Conservation (phyloP, 2,797 vertebrate species). For the Falco columbarius region DNA sequence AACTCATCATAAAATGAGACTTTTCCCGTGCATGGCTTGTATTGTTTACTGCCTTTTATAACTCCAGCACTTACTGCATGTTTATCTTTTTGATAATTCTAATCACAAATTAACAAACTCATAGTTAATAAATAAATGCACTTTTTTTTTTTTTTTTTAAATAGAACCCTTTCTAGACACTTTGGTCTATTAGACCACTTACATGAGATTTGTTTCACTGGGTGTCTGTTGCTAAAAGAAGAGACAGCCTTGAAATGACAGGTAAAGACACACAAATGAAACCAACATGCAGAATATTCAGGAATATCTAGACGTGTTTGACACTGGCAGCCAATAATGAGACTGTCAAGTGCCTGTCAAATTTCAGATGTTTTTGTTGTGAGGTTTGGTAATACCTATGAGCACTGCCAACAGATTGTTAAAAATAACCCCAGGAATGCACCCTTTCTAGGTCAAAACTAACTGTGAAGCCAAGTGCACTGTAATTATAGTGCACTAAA, state of each 20-base stretch:
- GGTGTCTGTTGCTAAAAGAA: background rate
- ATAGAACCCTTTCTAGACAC: background rate
- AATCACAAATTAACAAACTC: background rate
- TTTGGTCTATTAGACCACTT: background rate
- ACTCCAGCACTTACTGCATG: background rate
- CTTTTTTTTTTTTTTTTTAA: background rate
- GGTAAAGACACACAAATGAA: background rate
- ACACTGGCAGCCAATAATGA: background rate
- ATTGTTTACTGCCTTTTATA: background rate
- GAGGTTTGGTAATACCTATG: background rate
- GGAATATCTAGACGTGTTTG: background rate
- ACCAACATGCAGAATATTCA: background rate
- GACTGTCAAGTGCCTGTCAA: background rate
- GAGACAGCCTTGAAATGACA: background rate
- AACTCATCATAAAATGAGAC: background rate
- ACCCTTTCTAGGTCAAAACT: constrained; percentile 58
- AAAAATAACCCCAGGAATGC: constrained; percentile 56
- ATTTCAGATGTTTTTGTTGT: constrained; percentile 34
- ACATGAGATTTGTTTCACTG: background rate
- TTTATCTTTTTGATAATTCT: background rate
- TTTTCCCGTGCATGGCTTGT: background rate
- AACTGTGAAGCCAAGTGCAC: constrained; percentile 32
- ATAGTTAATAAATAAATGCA: background rate
- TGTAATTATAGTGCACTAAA: constrained; percentile 72
- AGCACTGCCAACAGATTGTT: constrained; percentile 26